Evolutionary conservation across 2,113 vertebrate species (phyloP), one percentile per base, ranked within the genome.

Genomic region (Labeo rohita): DNA sequence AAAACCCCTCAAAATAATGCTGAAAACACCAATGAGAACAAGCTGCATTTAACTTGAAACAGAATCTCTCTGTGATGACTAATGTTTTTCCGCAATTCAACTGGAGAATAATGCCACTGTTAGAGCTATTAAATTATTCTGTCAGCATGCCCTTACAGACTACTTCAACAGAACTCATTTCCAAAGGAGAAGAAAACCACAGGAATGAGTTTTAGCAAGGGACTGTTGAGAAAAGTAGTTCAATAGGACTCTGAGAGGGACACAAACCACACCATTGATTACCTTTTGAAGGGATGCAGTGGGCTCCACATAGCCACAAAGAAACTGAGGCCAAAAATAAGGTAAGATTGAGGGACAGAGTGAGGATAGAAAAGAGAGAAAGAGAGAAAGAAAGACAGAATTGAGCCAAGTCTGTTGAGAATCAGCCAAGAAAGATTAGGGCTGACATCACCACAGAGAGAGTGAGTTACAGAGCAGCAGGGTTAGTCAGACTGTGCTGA

Each of bases 301-400:
- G 88, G 93, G 91, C 92, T 93, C 94, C 92, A 93, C 92, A 94
- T 95, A 95, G 86, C 94, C 94, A 92, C 94, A 95, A 54, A 95
- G 93, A 94, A 94, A 95, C 95, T 95, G 93, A 92, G 50, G 91
- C 89, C 80, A 92, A 8, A 88, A 36, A 84, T 83, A 18, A 87
- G 65, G 79, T 21, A 61, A 72, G 50, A 79, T 68, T 39, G 39
- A 63, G 54, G 16, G 50, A 84, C 45, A 50, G 52, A 59, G 16
- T 8, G 65, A 39, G n/a, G 50, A 56, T 12, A 81, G 50, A 47
- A 63, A 80, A 65, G 47, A 84, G 75, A 80, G 90, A 82, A 45
- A 36, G 36, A 90, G 12, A 83, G 49, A 89, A 23, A 52, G 12
- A 80, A 43, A 80, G 50, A 86, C 70, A 87, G 50, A 87, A 63